phyloP scores from a whole-genome alignment of 2,797 vertebrate genomes.

The Chaunax sp. region DNA sequence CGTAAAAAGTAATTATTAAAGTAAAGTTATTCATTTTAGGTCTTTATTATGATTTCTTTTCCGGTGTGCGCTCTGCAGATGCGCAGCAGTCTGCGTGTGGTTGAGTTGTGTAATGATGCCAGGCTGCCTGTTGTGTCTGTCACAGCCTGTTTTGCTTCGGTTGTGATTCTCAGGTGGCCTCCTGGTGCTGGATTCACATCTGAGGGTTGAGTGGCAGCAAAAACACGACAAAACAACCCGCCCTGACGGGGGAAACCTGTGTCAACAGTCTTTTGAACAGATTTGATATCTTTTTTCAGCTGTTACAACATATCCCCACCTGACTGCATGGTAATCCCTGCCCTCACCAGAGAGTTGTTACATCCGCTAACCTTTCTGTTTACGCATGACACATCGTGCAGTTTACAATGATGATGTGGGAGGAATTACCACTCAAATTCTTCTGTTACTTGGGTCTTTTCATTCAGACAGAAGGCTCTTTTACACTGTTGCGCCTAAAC shows the following conservation, averaged over 20 bases:
- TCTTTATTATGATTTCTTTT: neutral
- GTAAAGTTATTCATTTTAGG: neutral
- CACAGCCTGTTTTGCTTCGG: slow-evolving; percentile 33
- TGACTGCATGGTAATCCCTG: too few relatives aligned
- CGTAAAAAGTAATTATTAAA: neutral
- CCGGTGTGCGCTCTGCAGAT: neutral
- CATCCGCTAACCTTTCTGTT: too few relatives aligned
- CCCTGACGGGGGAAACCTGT: slow-evolving; percentile 40
- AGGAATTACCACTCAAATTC: too few relatives aligned
- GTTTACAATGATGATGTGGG: too few relatives aligned
- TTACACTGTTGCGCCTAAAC: too few relatives aligned
- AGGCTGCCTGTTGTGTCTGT: slow-evolving; percentile 21
- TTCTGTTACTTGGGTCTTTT: too few relatives aligned
- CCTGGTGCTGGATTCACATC: slow-evolving; percentile 29
- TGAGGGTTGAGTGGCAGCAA: slow-evolving; percentile 38
- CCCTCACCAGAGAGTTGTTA: too few relatives aligned
- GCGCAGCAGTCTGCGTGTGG: slow-evolving; percentile 8
- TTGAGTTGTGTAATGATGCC: neutral
- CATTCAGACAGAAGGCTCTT: too few relatives aligned
- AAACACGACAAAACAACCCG: slow-evolving; percentile 31
- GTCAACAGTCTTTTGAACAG: slow-evolving; percentile 29
- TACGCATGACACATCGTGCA: too few relatives aligned
- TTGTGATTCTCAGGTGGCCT: slow-evolving; percentile 35
- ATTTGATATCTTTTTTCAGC: too few relatives aligned
- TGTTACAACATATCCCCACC: too few relatives aligned